A percentile compares a stretch with the other conserved stretches of the same genome.
These are phyloP conservation scores for Dorcus parallelipipedus DNA, from an alignment of 2,888 invertebrate genomes.

Conservation along the genomic window DNA sequence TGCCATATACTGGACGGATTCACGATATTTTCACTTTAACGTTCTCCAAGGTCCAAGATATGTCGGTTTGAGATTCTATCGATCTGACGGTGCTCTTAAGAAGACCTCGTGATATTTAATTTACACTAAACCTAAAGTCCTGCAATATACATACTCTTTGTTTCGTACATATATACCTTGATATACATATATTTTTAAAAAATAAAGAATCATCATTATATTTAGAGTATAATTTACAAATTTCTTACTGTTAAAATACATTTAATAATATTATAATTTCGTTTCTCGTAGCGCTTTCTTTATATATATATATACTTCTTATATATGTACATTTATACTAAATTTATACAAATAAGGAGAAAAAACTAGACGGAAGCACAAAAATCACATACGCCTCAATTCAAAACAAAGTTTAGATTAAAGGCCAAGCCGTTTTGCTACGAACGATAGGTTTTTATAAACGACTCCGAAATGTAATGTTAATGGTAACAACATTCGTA, in stretches of 20 bases:
- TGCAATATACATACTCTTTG: not conserved
- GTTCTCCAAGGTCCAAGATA: too few species aligned
- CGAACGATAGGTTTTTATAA: not conserved
- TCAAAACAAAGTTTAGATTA: slow-evolving; percentile 10
- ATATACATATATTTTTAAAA: not conserved
- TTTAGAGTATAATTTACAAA: slow-evolving; percentile 7
- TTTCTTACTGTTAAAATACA: too few species aligned
- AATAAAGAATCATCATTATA: slow-evolving; percentile 8
- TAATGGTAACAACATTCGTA: too few species aligned
- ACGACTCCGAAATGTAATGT: too few species aligned
- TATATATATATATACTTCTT: slow-evolving; percentile 14
- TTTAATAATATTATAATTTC: slow-evolving; percentile 11
- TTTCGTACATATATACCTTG: not conserved
- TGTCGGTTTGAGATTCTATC: too few species aligned
- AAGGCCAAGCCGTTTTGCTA: not conserved
- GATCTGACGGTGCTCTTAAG: too few species aligned
- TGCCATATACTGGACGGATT: too few species aligned
- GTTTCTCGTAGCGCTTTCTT: slow-evolving; percentile 24
- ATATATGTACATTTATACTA: slow-evolving; percentile 5
- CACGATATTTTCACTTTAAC: too few species aligned
- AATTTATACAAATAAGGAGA: slow-evolving; percentile 4
- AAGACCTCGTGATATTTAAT: not conserved
- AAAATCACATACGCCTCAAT: slow-evolving; percentile 41
- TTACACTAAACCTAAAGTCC: not conserved
- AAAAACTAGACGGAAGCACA: slow-evolving; percentile 40